Evolutionary conservation across 2,113 vertebrate species (phyloP).

Genomic region (Sceloporus undulatus): DNA sequence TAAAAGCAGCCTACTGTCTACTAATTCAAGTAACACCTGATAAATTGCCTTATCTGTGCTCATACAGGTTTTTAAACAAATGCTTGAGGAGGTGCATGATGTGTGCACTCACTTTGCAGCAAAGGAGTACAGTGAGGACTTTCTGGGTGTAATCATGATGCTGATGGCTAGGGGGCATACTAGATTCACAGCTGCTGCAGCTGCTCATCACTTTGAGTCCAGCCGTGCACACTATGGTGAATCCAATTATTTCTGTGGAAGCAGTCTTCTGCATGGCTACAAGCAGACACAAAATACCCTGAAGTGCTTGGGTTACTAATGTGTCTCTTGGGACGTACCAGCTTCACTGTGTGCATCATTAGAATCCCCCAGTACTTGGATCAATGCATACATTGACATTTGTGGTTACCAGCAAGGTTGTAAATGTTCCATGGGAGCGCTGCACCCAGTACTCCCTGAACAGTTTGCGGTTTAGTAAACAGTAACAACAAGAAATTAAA

Average conservation of each 20-base stretch:
- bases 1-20: neutral
- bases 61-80: neutral
- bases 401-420: neutral
- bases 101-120: neutral
- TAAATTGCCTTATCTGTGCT: neutral
- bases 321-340: slow-evolving; percentile 67
- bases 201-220: slow-evolving; percentile 61
- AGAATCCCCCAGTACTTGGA: slow-evolving; percentile 57
- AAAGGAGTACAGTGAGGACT: neutral
- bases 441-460: neutral
- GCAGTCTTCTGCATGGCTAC: slow-evolving; percentile 68
- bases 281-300: slow-evolving; percentile 67
- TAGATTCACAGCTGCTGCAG: slow-evolving; percentile 74
- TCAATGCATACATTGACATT: slow-evolving; percentile 9
- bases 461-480: neutral
- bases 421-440: neutral
- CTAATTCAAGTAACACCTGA: neutral
- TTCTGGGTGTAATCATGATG: slow-evolving; percentile 67
- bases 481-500: neutral
- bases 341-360: slow-evolving; percentile 66
- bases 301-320: slow-evolving; percentile 74
- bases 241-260: slow-evolving; percentile 66
- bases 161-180: slow-evolving; percentile 82
- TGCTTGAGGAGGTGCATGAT: slow-evolving; percentile 23
- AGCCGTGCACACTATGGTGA: slow-evolving; percentile 57